phyloP scores from a whole-genome alignment of 2,888 invertebrate genomes.

The Zaprionus bogoriensis region DNA sequence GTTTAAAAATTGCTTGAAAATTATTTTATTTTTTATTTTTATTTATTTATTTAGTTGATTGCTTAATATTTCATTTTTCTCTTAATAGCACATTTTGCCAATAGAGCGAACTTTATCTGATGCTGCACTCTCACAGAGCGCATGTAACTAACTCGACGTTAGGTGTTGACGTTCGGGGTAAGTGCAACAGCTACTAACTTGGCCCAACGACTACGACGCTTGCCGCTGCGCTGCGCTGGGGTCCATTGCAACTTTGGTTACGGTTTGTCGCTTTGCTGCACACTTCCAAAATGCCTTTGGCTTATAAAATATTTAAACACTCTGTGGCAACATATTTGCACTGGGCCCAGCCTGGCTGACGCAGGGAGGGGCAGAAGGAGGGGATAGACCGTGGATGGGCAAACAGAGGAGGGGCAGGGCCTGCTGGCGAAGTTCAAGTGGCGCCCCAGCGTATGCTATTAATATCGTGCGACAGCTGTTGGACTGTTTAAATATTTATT shows the following conservation, averaged over 20 bases:
- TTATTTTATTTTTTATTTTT: too few relatives aligned
- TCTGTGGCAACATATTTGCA: slow-evolving; percentile 72
- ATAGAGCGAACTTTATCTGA: background rate
- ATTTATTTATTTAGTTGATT: background rate
- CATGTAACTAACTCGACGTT: slow-evolving; percentile 18
- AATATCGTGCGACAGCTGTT: slow-evolving; percentile 74
- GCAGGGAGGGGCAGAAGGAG: background rate
- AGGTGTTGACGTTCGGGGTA: slow-evolving; percentile 50
- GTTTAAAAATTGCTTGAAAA: too few relatives aligned
- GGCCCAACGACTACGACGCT: slow-evolving; percentile 24
- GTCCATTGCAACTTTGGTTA: slow-evolving; percentile 57
- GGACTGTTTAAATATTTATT: slow-evolving; percentile 73
- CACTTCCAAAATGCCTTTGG: slow-evolving; percentile 61
- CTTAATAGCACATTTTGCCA: too few relatives aligned
- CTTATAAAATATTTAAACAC: slow-evolving; percentile 76
- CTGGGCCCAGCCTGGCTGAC: slow-evolving; percentile 26
- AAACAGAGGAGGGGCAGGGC: background rate
- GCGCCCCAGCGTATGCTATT: slow-evolving; percentile 63
- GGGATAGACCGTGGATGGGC: too few relatives aligned
- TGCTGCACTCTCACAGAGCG: background rate
- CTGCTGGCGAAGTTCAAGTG: slow-evolving; percentile 41
- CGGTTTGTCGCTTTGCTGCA: slow-evolving; percentile 55
- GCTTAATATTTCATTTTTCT: too few relatives aligned
- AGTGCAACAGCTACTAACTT: slow-evolving; percentile 36
- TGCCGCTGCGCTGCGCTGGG: slow-evolving; percentile 18